Conservation (phyloP, 2,113 vertebrate genomes). For the Ranitomeya variabilis region DNA sequence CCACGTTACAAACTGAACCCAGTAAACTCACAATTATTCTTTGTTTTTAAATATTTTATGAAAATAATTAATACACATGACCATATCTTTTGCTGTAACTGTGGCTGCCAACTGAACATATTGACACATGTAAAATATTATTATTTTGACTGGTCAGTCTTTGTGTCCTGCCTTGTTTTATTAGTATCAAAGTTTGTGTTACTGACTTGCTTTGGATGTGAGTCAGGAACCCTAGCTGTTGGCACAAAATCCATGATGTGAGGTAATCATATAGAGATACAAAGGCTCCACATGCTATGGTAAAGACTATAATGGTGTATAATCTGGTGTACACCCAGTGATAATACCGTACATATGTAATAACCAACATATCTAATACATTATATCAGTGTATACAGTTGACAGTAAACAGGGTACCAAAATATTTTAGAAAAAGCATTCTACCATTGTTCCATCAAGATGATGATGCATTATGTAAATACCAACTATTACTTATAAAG, state of each 20-base stretch:
- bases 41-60: not conserved
- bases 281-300: too few relatives aligned
- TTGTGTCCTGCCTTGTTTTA: not conserved
- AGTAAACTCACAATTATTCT: not conserved
- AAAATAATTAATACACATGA: not conserved
- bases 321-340: too few relatives aligned
- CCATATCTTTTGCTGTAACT: not conserved
- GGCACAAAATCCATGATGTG: too few relatives aligned
- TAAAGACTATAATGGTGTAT: too few relatives aligned
- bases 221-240: not conserved
- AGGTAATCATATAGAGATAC: too few relatives aligned
- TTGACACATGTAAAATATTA: not conserved
- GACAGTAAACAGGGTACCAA: not conserved
- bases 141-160: not conserved
- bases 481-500: not conserved
- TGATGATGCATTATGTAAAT: not conserved
- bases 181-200: not conserved
- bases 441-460: not conserved
- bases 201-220: not conserved
- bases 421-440: not conserved
- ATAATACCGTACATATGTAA: too few relatives aligned
- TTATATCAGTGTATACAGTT: not conserved
- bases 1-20: too few relatives aligned
- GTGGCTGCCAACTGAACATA: not conserved
- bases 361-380: not conserved